Evolutionary conservation across 2,113 vertebrate species (phyloP), one percentile per base, ranked within the genome.

Genomic region (Nanorana parkeri): DNA sequence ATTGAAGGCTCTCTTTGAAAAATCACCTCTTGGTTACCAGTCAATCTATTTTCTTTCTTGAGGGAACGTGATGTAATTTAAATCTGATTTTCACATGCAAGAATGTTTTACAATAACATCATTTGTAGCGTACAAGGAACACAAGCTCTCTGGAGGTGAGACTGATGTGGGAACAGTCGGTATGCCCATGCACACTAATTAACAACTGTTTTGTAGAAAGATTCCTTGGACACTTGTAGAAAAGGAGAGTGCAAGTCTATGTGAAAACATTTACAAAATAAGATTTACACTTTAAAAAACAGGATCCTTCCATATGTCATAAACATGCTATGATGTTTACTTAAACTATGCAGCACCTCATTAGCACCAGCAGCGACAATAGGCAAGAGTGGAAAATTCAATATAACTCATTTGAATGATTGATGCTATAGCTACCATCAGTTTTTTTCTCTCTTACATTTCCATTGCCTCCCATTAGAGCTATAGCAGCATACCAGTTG

Each of bases 151-250:
- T 64, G 17, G 74, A 64, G 23, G 29, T 61, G 54, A 28, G 54
- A 68, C 41, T 66, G 51, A 79, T 58, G 66, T 60, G 56, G 29
- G 54, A 69, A 23, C 15, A 36, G 64, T 4, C 52, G 58, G 55
- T 23, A 69, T 79, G 77, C n/a, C 8, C n/a, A 7, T 17, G 76
- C 65, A 68, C 77, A 47, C 77, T 60, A 56, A 79, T 79, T 68
- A 79, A 60, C 58, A 66, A n/a, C 54, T 6, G 32, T 32, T 58
- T 17, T 41, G 41, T 32, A 41, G 32, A 58, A 24, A 17, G 36
- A 67, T 28, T 68, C n/a, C 17, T 26, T 7, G 66, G 54, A 60
- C 28, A 68, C 41, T 19, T 24, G 17, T 26, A 41, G 36, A 69
- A 69, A 32, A 47, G 41, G 41, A 11, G 41, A 47, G 6, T 15